These are phyloP conservation scores for Heteromyza rotundicornis DNA, from an alignment of 2,888 invertebrate genomes.

Conservation along the genomic window DNA sequence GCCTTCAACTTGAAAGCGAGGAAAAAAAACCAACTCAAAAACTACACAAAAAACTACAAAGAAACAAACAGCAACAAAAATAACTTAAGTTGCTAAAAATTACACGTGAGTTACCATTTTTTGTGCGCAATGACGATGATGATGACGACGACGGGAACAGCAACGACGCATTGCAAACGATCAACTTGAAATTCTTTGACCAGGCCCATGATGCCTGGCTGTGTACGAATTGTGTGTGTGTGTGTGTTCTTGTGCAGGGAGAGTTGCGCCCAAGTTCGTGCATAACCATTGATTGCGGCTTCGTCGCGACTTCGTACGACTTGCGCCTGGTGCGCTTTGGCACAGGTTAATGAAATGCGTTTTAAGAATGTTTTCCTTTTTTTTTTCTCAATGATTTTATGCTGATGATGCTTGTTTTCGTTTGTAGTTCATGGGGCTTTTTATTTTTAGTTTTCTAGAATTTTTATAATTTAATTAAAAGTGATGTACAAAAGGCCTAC, in stretches of 20 bases:
- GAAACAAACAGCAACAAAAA: neutral
- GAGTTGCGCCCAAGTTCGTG: conserved; percentile 40
- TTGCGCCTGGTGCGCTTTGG: neutral
- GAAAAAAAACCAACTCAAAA: neutral
- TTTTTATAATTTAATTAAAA: no score
- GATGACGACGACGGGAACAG: neutral
- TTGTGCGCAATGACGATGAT: no score
- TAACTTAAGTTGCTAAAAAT: conserved; percentile 10
- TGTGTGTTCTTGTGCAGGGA: neutral
- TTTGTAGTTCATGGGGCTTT: no score
- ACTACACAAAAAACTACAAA: neutral
- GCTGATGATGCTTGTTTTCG: no score
- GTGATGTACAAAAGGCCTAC: no score
- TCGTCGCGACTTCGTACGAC: neutral
- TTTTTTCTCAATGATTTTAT: conserved; percentile 7
- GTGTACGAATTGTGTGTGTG: conserved; percentile 19
- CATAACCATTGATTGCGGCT: conserved; percentile 35
- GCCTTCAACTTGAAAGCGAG: conserved; percentile 20
- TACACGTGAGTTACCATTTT: conserved; percentile 15
- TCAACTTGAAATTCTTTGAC: conserved; percentile 2
- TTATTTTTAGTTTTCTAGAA: no score
- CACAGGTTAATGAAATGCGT: conserved; percentile 56
- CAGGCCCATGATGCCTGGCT: conserved; percentile 23
- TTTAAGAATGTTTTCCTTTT: conserved; percentile 43
- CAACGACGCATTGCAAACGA: neutral